phyloP scores from a whole-genome alignment of 1,140 invertebrate species.

The Dolichoris vasculosae region DNA sequence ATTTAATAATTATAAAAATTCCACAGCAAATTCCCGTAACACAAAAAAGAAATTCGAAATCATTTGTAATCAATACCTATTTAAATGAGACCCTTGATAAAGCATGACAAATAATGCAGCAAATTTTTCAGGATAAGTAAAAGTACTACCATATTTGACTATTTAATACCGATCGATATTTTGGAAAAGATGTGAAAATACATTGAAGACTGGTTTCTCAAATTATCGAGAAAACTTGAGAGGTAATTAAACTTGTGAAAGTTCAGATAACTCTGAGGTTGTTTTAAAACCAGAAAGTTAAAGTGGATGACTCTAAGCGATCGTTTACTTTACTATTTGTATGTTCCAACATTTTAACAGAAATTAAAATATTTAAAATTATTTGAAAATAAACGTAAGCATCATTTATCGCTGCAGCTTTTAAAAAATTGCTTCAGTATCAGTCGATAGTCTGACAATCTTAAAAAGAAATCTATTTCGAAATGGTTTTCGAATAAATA shows the following conservation, averaged over 20 bases:
- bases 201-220: constrained; percentile 61
- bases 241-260: constrained; percentile 69
- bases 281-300: constrained; percentile 65
- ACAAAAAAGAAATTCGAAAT: neutral
- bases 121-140: neutral
- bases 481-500: too few relatives aligned
- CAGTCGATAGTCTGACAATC: neutral
- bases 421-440: neutral
- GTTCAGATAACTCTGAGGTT: constrained; percentile 65
- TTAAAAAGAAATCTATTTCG: neutral
- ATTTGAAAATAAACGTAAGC: neutral
- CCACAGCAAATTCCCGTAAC: neutral
- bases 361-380: constrained; percentile 43
- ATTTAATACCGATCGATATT: constrained; percentile 53
- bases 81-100: neutral
- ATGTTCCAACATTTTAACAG: neutral
- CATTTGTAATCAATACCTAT: neutral
- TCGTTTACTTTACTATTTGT: constrained; percentile 37
- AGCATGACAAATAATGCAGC: neutral
- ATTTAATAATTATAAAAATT: too few relatives aligned
- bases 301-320: constrained; percentile 64
- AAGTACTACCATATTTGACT: constrained; percentile 19
- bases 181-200: constrained; percentile 56
- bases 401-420: neutral
- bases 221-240: constrained; percentile 70